Evolutionary conservation across 1,140 invertebrate species (phyloP).

Genomic region (Hesperophylax magnus): DNA sequence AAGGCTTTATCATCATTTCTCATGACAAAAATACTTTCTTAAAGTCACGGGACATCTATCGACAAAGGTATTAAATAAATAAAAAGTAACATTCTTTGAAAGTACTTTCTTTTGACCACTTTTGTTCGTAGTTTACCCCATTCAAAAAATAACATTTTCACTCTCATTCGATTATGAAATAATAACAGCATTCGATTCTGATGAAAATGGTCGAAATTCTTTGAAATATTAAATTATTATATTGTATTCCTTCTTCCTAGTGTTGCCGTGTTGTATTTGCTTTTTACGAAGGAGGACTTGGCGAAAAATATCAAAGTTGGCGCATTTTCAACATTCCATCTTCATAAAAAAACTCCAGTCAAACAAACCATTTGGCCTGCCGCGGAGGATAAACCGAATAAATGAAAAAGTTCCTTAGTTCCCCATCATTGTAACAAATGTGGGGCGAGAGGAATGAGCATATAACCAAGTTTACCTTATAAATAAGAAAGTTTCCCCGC

Average conservation of each 20-base stretch:
- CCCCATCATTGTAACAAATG: slow-evolving; percentile 48
- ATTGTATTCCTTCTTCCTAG: neutral
- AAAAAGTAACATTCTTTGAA: too few species aligned
- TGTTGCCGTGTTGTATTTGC: neutral
- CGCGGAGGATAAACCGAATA: slow-evolving; percentile 35
- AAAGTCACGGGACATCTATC: too few species aligned
- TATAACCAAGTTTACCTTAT: slow-evolving; percentile 56
- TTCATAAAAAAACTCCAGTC: slow-evolving; percentile 24
- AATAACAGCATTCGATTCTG: too few species aligned
- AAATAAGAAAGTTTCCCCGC: slow-evolving; percentile 55
- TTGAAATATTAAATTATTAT: neutral
- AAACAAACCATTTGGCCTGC: slow-evolving; percentile 23
- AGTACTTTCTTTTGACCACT: too few species aligned
- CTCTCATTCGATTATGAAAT: too few species aligned
- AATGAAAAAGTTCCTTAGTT: slow-evolving; percentile 51
- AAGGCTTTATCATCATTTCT: too few species aligned
- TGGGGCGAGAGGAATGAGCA: neutral
- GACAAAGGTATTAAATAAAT: too few species aligned
- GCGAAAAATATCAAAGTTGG: slow-evolving; percentile 15
- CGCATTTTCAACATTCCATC: slow-evolving; percentile 12
- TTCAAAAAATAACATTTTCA: too few species aligned
- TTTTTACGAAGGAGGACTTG: slow-evolving; percentile 1
- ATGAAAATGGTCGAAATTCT: too few species aligned
- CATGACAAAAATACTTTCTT: too few species aligned
- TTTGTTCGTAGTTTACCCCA: too few species aligned